Conservation (phyloP, 2,797 vertebrate genomes). For the Peromyscus attwateri region DNA sequence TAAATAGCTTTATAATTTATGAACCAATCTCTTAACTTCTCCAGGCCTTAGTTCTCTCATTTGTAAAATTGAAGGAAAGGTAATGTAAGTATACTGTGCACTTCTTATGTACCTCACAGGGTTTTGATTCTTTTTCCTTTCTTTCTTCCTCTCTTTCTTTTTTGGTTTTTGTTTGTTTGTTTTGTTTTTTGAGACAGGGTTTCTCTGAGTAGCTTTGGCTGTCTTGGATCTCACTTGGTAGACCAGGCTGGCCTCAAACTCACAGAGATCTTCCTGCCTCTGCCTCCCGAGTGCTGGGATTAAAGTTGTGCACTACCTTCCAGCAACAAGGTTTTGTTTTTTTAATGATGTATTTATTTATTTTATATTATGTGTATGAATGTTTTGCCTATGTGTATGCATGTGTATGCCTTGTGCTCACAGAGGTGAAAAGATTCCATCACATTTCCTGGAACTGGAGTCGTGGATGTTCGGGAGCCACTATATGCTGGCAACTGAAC, state of each 20-base stretch:
- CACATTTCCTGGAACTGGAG: neutral
- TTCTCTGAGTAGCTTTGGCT: neutral
- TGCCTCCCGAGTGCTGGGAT: neutral
- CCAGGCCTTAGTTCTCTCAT: slow-evolving; percentile 45
- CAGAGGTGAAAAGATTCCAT: neutral
- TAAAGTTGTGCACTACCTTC: neutral
- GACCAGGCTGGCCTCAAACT: neutral
- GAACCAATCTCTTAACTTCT: neutral
- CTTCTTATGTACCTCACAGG: neutral
- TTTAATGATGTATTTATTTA: neutral
- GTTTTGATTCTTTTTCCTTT: neutral
- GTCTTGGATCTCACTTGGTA: neutral
- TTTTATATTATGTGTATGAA: neutral
- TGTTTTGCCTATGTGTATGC: neutral
- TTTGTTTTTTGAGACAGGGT: neutral
- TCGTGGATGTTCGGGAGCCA: neutral
- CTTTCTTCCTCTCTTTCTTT: too few species aligned
- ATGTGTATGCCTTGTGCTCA: neutral
- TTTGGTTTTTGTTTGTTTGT: too few species aligned
- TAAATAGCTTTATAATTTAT: slow-evolving; percentile 28
- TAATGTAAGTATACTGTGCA: neutral
- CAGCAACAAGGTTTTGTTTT: neutral
- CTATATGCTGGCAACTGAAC: neutral
- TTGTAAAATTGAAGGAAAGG: slow-evolving; percentile 33
- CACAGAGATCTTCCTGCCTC: neutral